Evolutionary conservation across 1,140 invertebrate species (phyloP), one percentile per base, ranked within the genome.

Genomic region (Aphidius ervi): DNA sequence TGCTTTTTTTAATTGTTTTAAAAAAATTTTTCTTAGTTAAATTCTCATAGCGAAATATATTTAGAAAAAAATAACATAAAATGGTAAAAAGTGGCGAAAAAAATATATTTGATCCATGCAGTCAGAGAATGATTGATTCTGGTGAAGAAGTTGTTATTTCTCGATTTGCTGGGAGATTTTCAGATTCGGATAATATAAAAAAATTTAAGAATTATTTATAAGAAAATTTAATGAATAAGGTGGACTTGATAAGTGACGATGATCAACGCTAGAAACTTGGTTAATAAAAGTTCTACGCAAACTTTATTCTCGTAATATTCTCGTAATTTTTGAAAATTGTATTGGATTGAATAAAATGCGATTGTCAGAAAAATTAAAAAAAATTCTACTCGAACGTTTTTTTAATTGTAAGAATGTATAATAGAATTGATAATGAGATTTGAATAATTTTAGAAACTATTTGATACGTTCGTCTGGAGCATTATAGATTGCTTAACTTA

Each of bases 141-240:
- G 88, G 85, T 1, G 91, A 94, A 59, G 91, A 94, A 67, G 85
- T 97, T 56, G 88, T 93, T 41, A 91, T 97, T 66, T 80, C 82
- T 59, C 91, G 91, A 39, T 84, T 95, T 9, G 86, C 93, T 1
- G 94, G 94, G 9, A 84, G 87, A 70, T 95, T 94, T 77, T 95
- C 95, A 0, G 87, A 95, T 65, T 92, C 89, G 0, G 82, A 89
- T 46, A 92, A 91, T 71, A 83, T 97, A 43, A 73, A 83, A 16
- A 85, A 93, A 65, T n/a, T n/a, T n/a, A n/a, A n/a, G n/a, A n/a
- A n/a, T n/a, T n/a, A n/a, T n/a, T 90, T 96, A 49, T 80, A 85
- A 54, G 84, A 94, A 50, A 91, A 95, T 73, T 81, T 98, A 0
- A 80, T 86, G 64, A 82, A 83, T 42, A 82, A 90, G 73, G 85